Conservation (phyloP, 2,797 vertebrate genomes). For the Peromyscus eremicus region DNA sequence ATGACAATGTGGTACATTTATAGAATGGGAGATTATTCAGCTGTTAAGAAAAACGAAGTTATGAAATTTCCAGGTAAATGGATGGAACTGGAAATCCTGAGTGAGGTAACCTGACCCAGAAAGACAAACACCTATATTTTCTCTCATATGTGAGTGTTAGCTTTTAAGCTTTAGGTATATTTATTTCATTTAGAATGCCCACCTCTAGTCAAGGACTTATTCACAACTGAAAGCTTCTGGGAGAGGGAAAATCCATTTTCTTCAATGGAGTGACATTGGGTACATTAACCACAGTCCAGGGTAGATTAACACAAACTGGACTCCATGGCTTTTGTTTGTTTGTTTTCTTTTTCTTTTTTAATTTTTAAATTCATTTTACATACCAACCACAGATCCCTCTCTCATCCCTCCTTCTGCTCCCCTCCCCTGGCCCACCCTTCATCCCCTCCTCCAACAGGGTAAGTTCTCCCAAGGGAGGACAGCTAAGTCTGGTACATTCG, state of each 20-base stretch:
- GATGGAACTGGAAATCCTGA: neutral
- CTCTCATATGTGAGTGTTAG: neutral
- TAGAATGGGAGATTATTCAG: neutral
- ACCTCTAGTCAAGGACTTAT: neutral
- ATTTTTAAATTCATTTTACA: too few relatives aligned
- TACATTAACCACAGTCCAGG: neutral
- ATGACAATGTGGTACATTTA: neutral
- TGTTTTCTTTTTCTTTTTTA: too few relatives aligned
- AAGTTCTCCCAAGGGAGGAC: too few relatives aligned
- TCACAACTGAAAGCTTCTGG: neutral
- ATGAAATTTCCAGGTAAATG: neutral
- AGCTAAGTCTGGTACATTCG: too few relatives aligned
- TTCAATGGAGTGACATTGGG: neutral
- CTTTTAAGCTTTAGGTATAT: neutral
- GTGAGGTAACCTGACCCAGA: neutral
- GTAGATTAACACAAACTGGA: neutral
- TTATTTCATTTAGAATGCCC: neutral
- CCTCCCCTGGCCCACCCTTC: too few relatives aligned
- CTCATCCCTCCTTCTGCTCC: too few relatives aligned
- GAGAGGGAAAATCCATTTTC: neutral
- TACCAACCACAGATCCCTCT: too few relatives aligned
- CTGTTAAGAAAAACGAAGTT: neutral
- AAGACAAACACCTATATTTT: neutral
- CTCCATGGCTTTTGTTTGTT: neutral
- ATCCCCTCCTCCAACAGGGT: too few relatives aligned